Evolutionary conservation across 2,888 invertebrate genomes (phyloP).

Genomic region (Chaitophorus viminalis): DNA sequence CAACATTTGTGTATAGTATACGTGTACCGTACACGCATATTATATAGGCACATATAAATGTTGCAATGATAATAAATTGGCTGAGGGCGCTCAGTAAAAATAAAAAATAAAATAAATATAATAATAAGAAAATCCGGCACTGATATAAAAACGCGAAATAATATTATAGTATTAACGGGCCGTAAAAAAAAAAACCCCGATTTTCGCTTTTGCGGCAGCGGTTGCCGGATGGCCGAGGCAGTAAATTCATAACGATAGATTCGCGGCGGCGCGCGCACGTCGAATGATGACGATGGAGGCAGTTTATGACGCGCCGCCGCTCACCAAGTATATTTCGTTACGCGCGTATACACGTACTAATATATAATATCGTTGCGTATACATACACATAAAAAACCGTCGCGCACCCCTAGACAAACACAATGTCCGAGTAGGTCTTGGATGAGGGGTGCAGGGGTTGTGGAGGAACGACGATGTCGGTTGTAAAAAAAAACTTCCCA

Average conservation of each 20-base stretch:
- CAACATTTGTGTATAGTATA: no score
- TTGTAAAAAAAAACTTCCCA: not conserved
- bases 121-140: conserved; percentile 16
- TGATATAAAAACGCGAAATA: not conserved
- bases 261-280: not conserved
- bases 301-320: conserved; percentile 18
- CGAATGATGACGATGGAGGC: not conserved
- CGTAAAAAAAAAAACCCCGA: conserved; percentile 26
- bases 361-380: not conserved
- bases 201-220: no score
- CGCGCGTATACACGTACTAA: not conserved
- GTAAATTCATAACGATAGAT: conserved; percentile 26
- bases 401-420: conserved; percentile 30
- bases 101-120: conserved; percentile 7
- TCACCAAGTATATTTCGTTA: not conserved
- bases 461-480: not conserved
- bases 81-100: conserved; percentile 9
- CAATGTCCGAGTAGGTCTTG: not conserved
- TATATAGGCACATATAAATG: no score
- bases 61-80: conserved; percentile 20
- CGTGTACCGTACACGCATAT: not conserved
- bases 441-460: not conserved
- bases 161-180: conserved; percentile 15
- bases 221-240: conserved; percentile 34
- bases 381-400: conserved; percentile 11